phyloP scores from a whole-genome alignment of 2,113 vertebrate genomes.

The Rousettus leschenaultii region DNA sequence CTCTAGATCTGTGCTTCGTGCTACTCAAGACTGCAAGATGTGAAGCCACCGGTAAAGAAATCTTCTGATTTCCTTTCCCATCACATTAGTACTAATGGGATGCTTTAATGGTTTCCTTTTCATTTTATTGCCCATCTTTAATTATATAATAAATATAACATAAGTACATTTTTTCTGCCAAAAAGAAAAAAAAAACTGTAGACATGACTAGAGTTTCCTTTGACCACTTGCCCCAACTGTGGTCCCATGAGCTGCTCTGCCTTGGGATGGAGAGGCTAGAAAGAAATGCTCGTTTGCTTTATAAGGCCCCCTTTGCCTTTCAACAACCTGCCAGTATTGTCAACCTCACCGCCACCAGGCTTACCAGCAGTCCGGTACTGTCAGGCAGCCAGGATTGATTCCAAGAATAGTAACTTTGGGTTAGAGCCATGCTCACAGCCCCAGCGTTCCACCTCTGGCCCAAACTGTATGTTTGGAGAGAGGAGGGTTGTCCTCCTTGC shows the following conservation, averaged over 20 bases:
- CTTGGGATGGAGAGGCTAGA: background rate
- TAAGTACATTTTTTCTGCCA: background rate
- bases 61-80: background rate
- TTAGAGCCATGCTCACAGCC: slow-evolving; percentile 8
- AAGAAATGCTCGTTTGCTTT: background rate
- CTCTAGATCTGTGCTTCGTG: background rate
- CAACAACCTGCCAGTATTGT: background rate
- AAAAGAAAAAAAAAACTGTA: background rate
- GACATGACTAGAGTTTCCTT: background rate
- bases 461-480: slow-evolving; percentile 47
- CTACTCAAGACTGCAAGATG: background rate
- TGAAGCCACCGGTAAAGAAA: background rate
- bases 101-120: background rate
- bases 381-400: slow-evolving; percentile 42
- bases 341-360: background rate
- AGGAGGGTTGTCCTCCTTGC: slow-evolving; percentile 33
- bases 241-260: background rate
- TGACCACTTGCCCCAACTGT: background rate
- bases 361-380: slow-evolving; percentile 2
- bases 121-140: background rate
- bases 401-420: slow-evolving; percentile 58
- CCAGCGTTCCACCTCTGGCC: slow-evolving; percentile 7
- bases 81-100: background rate
- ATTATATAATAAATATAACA: background rate
- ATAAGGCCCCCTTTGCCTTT: background rate